These are phyloP conservation scores for Callosobruchus maculatus DNA, from an alignment of 2,888 invertebrate genomes.

Conservation along the genomic window DNA sequence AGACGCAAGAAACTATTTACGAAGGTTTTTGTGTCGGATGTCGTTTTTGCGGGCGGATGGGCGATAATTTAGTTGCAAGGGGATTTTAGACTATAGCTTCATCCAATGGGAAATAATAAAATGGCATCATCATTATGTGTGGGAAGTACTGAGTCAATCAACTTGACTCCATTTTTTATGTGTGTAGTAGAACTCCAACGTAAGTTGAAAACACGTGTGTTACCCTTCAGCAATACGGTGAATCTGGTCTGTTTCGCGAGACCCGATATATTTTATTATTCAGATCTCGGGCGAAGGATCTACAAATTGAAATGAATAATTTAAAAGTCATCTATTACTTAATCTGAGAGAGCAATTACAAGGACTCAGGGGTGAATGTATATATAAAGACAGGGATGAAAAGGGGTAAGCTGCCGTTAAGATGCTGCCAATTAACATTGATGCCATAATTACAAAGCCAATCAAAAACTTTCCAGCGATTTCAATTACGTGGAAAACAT, in stretches of 20 bases:
- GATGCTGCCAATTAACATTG: slow-evolving; percentile 46
- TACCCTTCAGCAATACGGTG: neutral
- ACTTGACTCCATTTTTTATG: too few species aligned
- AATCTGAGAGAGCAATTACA: slow-evolving; percentile 45
- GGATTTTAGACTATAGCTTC: too few species aligned
- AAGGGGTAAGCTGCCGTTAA: neutral
- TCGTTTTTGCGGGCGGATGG: too few species aligned
- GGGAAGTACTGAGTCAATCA: too few species aligned
- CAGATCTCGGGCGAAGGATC: slow-evolving; percentile 32
- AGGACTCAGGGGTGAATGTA: slow-evolving; percentile 36
- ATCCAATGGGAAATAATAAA: too few species aligned
- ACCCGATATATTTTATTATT: slow-evolving; percentile 34
- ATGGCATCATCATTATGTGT: too few species aligned
- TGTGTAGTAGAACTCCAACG: too few species aligned
- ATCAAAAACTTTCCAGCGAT: slow-evolving; percentile 43
- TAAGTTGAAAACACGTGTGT: neutral
- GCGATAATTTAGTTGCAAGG: too few species aligned
- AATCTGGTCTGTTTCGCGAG: slow-evolving; percentile 10
- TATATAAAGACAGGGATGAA: slow-evolving; percentile 30
- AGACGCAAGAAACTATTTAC: too few species aligned
- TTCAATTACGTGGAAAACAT: slow-evolving; percentile 42
- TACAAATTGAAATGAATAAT: slow-evolving; percentile 44
- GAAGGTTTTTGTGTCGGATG: too few species aligned
- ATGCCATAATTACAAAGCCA: slow-evolving; percentile 48
- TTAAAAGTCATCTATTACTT: slow-evolving; percentile 44